Evolutionary conservation across 2,113 vertebrate species (phyloP).

Genomic region (Tricholaema leucomelas): DNA sequence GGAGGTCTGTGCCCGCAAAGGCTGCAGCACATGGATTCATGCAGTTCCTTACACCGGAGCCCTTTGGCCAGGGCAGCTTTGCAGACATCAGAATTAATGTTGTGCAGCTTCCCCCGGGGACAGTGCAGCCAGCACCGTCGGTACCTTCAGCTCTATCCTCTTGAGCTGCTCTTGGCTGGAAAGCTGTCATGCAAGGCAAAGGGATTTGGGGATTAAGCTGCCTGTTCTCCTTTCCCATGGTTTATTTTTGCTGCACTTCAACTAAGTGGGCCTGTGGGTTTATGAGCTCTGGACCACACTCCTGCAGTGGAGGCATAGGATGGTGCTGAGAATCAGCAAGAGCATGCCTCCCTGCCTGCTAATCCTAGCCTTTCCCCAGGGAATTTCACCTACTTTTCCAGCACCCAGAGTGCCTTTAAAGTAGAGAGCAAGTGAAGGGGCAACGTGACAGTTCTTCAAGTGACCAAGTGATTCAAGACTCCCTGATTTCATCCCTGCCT

Average conservation of each 20-base stretch:
- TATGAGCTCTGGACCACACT: not conserved
- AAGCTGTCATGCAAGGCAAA: not conserved
- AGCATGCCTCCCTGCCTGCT: rapidly evolving
- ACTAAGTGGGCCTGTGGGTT: not conserved
- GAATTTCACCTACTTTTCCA: not conserved
- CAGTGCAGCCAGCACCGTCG: not conserved
- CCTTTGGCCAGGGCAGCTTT: not conserved
- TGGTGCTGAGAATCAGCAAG: not conserved
- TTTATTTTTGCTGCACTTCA: slow-evolving; percentile 13
- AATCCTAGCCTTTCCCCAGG: not conserved
- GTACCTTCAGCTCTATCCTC: not conserved
- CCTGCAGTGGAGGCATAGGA: rapidly evolving
- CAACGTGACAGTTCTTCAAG: not conserved
- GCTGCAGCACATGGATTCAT: not conserved
- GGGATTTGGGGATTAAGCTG: slow-evolving; percentile 33
- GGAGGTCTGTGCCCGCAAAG: not conserved
- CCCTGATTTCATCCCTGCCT: not conserved
- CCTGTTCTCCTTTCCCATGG: not conserved
- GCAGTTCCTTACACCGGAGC: not conserved
- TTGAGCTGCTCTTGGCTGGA: not conserved
- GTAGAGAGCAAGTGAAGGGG: not conserved
- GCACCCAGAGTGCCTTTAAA: not conserved
- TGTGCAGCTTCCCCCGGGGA: not conserved
- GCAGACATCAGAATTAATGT: slow-evolving; percentile 5
- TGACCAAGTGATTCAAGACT: not conserved